Base-by-base conservation (phyloP, 1,140 invertebrate species). In the Parasteatoda tepidariorum region DNA sequence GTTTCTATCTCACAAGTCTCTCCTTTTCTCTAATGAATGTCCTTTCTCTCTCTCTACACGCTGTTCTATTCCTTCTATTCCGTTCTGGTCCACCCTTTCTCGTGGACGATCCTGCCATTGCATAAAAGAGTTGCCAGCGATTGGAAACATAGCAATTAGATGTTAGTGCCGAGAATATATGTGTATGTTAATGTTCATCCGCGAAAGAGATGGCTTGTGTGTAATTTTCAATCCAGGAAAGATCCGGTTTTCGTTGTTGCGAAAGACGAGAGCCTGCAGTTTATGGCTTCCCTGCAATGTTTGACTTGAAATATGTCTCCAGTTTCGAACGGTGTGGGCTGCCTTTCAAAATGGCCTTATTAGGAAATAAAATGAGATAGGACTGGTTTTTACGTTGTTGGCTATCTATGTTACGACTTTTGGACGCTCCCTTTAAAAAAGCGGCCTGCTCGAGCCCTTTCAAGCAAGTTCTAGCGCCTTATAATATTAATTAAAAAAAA, bases 111-210 rank as follows among this genome's bases (percentile, higher is more conserved):
- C 57, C 30, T 38, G 55, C 57, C 34, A 7, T 22, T 15, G 33
- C 48, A 75, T n/a, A 64, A 48, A 76, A 33, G 7, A 33, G 38
- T 30, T 74, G 68, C 38, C 31, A 48, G 41, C 26, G 24, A 67
- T 18, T 54, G 66, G 57, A 71, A 82, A 82, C 66, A 82, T 71
- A 70, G 57, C 78, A 71, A 71, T 82, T 82, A 82, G 38, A 57
- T 75, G 73, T 41, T 38, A 18, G 38, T 18, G 9, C 38, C 38
- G 38, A 48, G 38, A 18, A 48, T 48, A 48, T 48, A 48, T 48
- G 38, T 48, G 38, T 48, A 48, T 48, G 38, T 13, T 48, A 48
- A 48, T 48, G 9, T 48, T 18, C 18, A 9, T 18, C 38, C 38
- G 38, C 18, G 38, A 48, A 48, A 48, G 38, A 48, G 38, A 48